Evolutionary conservation across 2,113 vertebrate species (phyloP).

Genomic region (Brachyistius frenatus): DNA sequence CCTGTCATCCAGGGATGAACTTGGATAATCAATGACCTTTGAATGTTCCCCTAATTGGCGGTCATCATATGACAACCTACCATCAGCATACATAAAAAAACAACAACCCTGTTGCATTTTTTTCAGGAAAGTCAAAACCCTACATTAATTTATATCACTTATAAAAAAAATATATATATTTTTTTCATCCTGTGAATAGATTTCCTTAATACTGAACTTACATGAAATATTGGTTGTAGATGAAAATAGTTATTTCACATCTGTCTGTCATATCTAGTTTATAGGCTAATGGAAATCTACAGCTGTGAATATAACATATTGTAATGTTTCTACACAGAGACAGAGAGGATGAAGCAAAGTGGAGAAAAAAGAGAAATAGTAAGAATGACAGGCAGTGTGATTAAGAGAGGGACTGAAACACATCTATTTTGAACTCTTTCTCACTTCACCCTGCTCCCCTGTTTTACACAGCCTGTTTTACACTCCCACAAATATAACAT

Average conservation of each 20-base stretch:
- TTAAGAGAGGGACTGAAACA: slow-evolving; percentile 9
- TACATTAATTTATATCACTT: too few relatives aligned
- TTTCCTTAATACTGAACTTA: too few relatives aligned
- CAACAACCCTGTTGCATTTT: too few relatives aligned
- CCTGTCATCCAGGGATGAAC: slow-evolving; percentile 19
- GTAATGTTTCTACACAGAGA: too few relatives aligned
- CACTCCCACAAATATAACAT: slow-evolving; percentile 38
- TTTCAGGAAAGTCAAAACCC: not conserved
- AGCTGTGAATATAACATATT: too few relatives aligned
- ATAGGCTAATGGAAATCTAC: too few relatives aligned
- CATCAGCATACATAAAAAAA: too few relatives aligned
- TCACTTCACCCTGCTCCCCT: slow-evolving; percentile 17
- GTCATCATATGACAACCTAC: not conserved
- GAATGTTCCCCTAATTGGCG: not conserved
- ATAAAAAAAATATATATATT: too few relatives aligned
- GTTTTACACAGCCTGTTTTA: slow-evolving; percentile 18
- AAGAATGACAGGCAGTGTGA: slow-evolving; percentile 14
- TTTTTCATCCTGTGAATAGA: too few relatives aligned
- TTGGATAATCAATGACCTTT: not conserved
- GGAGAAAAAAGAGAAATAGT: not conserved
- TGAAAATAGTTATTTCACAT: too few relatives aligned
- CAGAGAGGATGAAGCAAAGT: too few relatives aligned
- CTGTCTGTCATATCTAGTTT: not conserved
- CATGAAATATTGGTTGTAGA: too few relatives aligned
- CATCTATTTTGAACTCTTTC: slow-evolving; percentile 32